phyloP scores from a whole-genome alignment of 2,888 invertebrate genomes.

The Papilio demoleus region DNA sequence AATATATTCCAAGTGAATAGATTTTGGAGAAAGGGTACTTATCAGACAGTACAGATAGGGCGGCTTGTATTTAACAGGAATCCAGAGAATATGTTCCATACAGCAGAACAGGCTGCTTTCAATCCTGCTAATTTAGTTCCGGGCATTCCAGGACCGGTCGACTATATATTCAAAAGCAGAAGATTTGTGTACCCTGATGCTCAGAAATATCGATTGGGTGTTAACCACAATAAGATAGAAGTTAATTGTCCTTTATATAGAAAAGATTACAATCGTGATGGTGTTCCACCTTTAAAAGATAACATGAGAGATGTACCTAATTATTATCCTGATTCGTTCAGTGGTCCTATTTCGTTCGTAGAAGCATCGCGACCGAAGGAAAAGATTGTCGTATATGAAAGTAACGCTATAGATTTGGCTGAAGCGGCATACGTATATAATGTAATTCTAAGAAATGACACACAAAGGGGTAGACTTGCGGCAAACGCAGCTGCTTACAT shows the following conservation, averaged over 20 bases:
- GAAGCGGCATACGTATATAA: constrained; percentile 90
- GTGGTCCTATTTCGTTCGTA: constrained; percentile 88
- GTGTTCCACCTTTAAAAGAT: constrained; percentile 86
- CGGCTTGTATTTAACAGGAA: constrained; percentile 58
- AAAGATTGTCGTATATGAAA: constrained; percentile 52
- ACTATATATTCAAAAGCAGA: constrained; percentile 60
- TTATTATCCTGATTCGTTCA: constrained; percentile 97
- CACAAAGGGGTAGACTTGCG: constrained; percentile 46
- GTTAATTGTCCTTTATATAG: constrained; percentile 62
- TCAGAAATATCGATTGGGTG: constrained; percentile 64
- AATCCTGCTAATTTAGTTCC: constrained; percentile 68
- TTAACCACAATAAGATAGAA: constrained; percentile 61
- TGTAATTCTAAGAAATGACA: constrained; percentile 53
- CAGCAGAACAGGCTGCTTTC: constrained; percentile 59
- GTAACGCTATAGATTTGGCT: constrained; percentile 57
- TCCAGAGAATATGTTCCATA: constrained; percentile 61
- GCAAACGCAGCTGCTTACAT: constrained; percentile 44
- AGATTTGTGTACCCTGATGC: constrained; percentile 60
- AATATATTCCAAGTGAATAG: constrained; percentile 66
- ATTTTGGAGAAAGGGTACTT: constrained; percentile 69
- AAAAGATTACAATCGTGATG: constrained; percentile 62
- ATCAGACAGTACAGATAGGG: constrained; percentile 59
- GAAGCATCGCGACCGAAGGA: constrained; percentile 61
- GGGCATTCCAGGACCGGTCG: constrained; percentile 67
- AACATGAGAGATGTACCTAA: constrained; percentile 95